These are phyloP conservation scores for Melopsittacus undulatus DNA, from an alignment of 2,797 vertebrate genomes.

Conservation along the genomic window DNA sequence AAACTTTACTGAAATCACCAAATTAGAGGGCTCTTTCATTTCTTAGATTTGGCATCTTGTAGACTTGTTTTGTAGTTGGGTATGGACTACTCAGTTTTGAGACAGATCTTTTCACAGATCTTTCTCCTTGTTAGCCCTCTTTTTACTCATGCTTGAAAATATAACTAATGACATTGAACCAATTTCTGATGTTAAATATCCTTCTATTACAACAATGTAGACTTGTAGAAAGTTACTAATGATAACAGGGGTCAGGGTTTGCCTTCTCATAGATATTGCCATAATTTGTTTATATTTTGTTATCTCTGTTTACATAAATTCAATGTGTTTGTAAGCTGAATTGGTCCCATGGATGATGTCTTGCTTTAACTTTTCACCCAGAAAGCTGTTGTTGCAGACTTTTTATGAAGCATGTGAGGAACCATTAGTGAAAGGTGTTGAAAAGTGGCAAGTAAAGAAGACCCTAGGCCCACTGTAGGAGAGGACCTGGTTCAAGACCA, in stretches of 20 bases:
- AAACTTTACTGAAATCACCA: neutral
- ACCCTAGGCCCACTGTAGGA: too few relatives aligned
- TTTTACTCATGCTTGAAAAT: neutral
- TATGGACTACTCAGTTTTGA: neutral
- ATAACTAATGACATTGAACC: neutral
- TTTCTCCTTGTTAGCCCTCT: neutral
- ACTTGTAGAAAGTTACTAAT: neutral
- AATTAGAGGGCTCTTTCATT: neutral
- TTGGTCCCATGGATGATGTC: neutral
- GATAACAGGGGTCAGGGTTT: neutral
- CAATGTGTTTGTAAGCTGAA: neutral
- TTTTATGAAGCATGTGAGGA: neutral
- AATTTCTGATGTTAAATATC: neutral
- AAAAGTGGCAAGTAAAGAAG: neutral
- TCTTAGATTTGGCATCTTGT: neutral
- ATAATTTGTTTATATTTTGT: neutral
- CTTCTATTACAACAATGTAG: neutral
- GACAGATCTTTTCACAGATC: neutral
- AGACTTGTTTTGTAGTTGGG: neutral
- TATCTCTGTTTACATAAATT: neutral
- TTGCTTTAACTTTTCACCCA: neutral
- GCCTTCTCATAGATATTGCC: neutral
- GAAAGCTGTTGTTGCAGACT: neutral
- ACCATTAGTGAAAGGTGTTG: slow-evolving; percentile 19
- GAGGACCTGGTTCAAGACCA: too few relatives aligned